Conservation (phyloP, 2,797 vertebrate species). For the Anabacerthia variegaticeps region DNA sequence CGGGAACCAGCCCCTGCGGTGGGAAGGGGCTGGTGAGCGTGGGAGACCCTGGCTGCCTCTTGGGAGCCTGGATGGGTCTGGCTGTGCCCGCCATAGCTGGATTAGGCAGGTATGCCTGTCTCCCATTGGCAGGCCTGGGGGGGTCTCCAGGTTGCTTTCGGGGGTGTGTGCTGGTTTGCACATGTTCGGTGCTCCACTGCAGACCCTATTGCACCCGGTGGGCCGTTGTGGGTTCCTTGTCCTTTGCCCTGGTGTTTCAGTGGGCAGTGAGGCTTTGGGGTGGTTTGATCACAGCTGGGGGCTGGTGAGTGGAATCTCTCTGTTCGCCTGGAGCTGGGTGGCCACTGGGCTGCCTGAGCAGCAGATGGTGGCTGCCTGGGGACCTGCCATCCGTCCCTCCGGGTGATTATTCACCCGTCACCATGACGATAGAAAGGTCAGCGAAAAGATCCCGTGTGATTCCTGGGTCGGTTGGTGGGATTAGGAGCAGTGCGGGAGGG, state of each 20-base stretch:
- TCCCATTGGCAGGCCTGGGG: accelerated
- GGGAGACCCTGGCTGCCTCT: background rate
- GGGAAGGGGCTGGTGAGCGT: background rate
- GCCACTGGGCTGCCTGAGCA: background rate
- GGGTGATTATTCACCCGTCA: conserved; percentile 59
- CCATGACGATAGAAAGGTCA: conserved; percentile 67
- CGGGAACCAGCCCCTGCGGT: accelerated
- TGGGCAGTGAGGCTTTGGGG: background rate
- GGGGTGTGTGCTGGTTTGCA: background rate
- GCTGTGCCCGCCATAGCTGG: accelerated
- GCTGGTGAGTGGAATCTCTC: background rate
- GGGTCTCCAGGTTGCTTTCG: background rate
- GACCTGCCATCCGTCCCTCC: background rate
- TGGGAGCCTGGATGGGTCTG: background rate
- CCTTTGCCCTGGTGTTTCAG: background rate
- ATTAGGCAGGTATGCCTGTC: background rate
- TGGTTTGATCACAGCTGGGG: background rate
- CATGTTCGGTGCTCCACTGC: accelerated
- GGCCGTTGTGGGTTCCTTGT: background rate
- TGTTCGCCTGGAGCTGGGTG: background rate
- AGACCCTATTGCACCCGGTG: accelerated
- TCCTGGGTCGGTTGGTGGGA: background rate
- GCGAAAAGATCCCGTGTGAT: conserved; percentile 35
- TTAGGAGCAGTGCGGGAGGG: background rate
- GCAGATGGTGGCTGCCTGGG: conserved; percentile 69